These are phyloP conservation scores for Dascyllus trimaculatus DNA, from an alignment of 2,113 vertebrate genomes.

Conservation along the genomic window DNA sequence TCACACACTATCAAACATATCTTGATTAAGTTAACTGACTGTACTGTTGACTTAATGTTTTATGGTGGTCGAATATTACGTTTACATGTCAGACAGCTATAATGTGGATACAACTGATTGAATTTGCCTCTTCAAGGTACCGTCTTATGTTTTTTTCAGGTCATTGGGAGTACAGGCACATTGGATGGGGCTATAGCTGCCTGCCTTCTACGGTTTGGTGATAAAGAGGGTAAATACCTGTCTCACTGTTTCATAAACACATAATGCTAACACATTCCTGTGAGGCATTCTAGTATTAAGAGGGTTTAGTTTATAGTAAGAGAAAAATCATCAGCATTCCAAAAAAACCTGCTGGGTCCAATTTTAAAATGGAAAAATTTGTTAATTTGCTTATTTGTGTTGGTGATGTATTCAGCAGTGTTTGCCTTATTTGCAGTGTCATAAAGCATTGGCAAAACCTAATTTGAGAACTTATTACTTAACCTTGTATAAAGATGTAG, in stretches of 20 bases:
- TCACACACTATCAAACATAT: not conserved
- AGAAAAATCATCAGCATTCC: too few relatives aligned
- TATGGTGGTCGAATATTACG: not conserved
- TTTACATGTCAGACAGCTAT: not conserved
- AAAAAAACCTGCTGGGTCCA: too few relatives aligned
- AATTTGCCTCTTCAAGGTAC: not conserved
- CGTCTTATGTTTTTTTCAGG: constrained; percentile 77
- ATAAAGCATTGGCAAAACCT: too few relatives aligned
- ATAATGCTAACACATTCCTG: too few relatives aligned
- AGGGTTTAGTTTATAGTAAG: too few relatives aligned
- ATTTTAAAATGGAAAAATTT: too few relatives aligned
- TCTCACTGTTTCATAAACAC: not conserved
- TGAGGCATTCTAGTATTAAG: too few relatives aligned
- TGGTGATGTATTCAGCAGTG: too few relatives aligned
- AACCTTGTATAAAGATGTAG: too few relatives aligned
- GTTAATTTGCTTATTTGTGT: too few relatives aligned
- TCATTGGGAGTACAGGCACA: constrained; percentile 86
- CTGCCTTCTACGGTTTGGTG: constrained; percentile 82
- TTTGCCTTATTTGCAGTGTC: too few relatives aligned
- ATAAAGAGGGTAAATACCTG: constrained; percentile 83
- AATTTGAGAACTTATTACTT: too few relatives aligned
- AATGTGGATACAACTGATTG: not conserved
- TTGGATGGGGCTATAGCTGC: constrained; percentile 89
- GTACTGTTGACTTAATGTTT: not conserved
- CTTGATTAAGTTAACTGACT: not conserved